Percentiles rank a stretch among this genome's conserved stretches.
These are phyloP conservation scores for Drepana falcataria DNA, from an alignment of 2,888 invertebrate genomes.

Conservation along the genomic window DNA sequence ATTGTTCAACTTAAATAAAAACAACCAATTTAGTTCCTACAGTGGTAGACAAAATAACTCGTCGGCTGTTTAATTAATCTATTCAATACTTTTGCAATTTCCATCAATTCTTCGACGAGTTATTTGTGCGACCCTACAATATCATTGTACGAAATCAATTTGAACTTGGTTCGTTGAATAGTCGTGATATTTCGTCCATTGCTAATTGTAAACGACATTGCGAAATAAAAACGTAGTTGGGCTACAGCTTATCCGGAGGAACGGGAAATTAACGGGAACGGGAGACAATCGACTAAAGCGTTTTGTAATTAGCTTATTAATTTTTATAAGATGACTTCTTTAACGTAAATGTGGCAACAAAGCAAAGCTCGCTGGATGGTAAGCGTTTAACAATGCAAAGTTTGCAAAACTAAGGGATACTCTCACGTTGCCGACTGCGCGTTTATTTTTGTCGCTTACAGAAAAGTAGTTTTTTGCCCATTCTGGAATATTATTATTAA, in stretches of 20 bases:
- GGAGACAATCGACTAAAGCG: not conserved
- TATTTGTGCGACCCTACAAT: not conserved
- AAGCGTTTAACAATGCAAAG: too few relatives aligned
- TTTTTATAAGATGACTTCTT: too few relatives aligned
- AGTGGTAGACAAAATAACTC: not conserved
- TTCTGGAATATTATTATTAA: too few relatives aligned
- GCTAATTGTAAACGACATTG: conserved; percentile 41
- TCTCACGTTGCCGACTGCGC: too few relatives aligned
- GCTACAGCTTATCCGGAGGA: conserved; percentile 8
- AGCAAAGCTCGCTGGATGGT: too few relatives aligned
- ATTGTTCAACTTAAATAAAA: too few relatives aligned
- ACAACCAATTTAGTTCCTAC: too few relatives aligned
- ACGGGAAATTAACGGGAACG: conserved; percentile 15
- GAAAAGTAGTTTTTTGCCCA: too few relatives aligned
- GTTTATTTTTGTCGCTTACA: too few relatives aligned
- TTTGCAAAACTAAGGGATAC: too few relatives aligned
- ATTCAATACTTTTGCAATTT: not conserved
- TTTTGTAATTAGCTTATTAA: too few relatives aligned
- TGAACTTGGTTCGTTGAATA: conserved; percentile 12
- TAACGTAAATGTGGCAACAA: too few relatives aligned
- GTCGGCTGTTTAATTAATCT: not conserved
- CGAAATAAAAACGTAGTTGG: conserved; percentile 33
- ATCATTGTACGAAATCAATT: conserved; percentile 13
- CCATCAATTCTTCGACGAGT: not conserved
- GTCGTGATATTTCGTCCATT: conserved; percentile 36